These are phyloP conservation scores for Prunella fulvescens DNA, from an alignment of 2,113 vertebrate species.

Conservation along the genomic window DNA sequence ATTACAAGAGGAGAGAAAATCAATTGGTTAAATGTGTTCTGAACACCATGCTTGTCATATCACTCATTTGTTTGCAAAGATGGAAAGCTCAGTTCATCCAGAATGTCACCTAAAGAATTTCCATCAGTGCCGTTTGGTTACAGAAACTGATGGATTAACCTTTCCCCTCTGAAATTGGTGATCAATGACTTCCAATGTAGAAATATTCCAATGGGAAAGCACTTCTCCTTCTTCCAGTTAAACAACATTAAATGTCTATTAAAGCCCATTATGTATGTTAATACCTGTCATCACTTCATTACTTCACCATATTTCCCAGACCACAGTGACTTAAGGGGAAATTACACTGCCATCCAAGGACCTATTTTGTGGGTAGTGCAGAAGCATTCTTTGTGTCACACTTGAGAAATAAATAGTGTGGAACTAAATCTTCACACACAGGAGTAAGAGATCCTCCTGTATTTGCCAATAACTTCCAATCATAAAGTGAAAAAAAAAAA, in stretches of 20 bases:
- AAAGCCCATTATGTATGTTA: constrained; percentile 78
- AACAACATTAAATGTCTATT: constrained; percentile 77
- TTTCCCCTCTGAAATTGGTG: constrained; percentile 82
- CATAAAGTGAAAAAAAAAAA: background rate
- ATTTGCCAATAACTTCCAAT: background rate
- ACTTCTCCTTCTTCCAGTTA: constrained; percentile 66
- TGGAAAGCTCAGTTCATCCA: constrained; percentile 83
- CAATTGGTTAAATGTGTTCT: constrained; percentile 94
- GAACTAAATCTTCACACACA: constrained; percentile 30
- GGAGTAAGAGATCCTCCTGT: background rate
- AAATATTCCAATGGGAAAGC: constrained; percentile 77
- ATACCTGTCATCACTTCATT: constrained; percentile 80
- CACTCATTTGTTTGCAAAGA: constrained; percentile 94
- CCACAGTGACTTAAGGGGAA: constrained; percentile 51
- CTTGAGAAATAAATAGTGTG: constrained; percentile 36
- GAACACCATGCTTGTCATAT: constrained; percentile 93
- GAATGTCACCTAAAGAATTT: constrained; percentile 88
- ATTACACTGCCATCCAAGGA: constrained; percentile 34
- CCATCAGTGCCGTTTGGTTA: constrained; percentile 78
- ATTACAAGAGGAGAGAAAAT: constrained; percentile 96
- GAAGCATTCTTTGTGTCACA: constrained; percentile 19
- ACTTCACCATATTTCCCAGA: constrained; percentile 53
- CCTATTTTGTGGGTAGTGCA: constrained; percentile 2
- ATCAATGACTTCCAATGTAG: constrained; percentile 84
- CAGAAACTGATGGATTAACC: constrained; percentile 91